Evolutionary conservation across 1,140 invertebrate genomes (phyloP), one percentile per base, ranked within the genome.

Genomic region (Drosophila willistoni): DNA sequence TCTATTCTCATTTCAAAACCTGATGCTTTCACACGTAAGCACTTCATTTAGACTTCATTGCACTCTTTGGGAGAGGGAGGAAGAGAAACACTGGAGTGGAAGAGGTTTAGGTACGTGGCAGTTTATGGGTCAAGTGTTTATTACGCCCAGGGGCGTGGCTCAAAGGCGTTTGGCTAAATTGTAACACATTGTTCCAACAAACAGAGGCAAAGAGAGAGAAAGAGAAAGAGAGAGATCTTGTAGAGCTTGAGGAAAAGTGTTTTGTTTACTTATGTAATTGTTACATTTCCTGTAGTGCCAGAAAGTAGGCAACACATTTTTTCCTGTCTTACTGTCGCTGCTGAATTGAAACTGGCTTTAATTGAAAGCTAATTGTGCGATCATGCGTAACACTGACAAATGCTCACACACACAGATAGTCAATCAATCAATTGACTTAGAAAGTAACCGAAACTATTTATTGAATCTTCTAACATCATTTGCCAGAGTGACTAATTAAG

Each of bases 251-350:
- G 44, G 17, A 51, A 64, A 68, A 86, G 77, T 87, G 84, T 51
- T 87, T 79, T 86, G 84, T 79, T 87, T 87, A 87, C 83, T 87
- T 87, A 86, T 86, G 83, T 82, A 86, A 86, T 87, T 87, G 84
- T 86, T 36, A 83, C 83, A 65, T 55, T 79, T 79, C 66, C 65
- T 60, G 66, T 47, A 29, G 19, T 39, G 47, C 54, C 57, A n/a
- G 65, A 65, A 66, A 66, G 68, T 71, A 66, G 63, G 72, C 68
- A 72, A 76, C 19, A 76, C 19, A 29, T 33, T 68, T 72, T 72
- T 57, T 63, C 42, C 62, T 59, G 29, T 29, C 29, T 12, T 6
- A 3, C 19, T 51, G n/a, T 10, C 44, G 14, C 17, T 47, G 14
- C 66, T n/a, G n/a, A 55, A 36, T 25, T 39, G 51, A n/a, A 56